Evolutionary conservation across 2,888 invertebrate genomes (phyloP).

Genomic region (Perdita meconis): DNA sequence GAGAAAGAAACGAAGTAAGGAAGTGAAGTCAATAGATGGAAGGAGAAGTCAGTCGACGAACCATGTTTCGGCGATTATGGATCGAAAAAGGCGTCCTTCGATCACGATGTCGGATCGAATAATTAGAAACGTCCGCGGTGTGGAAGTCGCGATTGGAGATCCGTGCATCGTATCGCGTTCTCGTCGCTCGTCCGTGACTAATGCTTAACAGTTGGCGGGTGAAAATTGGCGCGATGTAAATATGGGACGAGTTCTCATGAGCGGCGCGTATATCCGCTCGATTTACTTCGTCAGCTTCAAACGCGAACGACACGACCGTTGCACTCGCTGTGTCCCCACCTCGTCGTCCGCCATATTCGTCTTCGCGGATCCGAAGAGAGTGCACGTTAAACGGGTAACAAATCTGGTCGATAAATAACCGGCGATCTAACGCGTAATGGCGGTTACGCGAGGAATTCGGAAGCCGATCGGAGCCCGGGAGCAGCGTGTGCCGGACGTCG

Average conservation of each 20-base stretch:
- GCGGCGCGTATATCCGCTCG: constrained; percentile 55
- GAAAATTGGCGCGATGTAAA: constrained; percentile 70
- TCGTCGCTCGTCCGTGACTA: constrained; percentile 56
- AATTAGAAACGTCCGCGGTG: constrained; percentile 54
- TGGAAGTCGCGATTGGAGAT: constrained; percentile 37
- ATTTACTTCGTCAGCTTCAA: constrained; percentile 58
- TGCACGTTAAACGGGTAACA: constrained; percentile 34
- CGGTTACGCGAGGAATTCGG: constrained; percentile 45
- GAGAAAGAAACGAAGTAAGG: constrained; percentile 4
- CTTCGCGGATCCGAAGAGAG: constrained; percentile 12
- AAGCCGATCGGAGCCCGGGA: constrained; percentile 33
- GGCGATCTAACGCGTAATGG: constrained; percentile 15
- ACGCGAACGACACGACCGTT: constrained; percentile 35
- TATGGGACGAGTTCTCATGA: constrained; percentile 63
- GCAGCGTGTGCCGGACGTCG: background rate
- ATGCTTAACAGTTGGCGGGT: constrained; percentile 60
- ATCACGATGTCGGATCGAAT: constrained; percentile 19
- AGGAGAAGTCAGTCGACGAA: background rate
- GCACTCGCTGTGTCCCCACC: constrained; percentile 4
- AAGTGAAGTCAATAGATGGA: background rate
- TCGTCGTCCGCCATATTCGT: constrained; percentile 14
- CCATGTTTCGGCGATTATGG: constrained; percentile 9
- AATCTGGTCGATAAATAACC: constrained; percentile 55
- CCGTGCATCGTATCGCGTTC: constrained; percentile 26
- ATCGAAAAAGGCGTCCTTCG: constrained; percentile 12